Evolutionary conservation across 2,113 vertebrate species (phyloP).

Genomic region (Tautogolabrus adspersus): DNA sequence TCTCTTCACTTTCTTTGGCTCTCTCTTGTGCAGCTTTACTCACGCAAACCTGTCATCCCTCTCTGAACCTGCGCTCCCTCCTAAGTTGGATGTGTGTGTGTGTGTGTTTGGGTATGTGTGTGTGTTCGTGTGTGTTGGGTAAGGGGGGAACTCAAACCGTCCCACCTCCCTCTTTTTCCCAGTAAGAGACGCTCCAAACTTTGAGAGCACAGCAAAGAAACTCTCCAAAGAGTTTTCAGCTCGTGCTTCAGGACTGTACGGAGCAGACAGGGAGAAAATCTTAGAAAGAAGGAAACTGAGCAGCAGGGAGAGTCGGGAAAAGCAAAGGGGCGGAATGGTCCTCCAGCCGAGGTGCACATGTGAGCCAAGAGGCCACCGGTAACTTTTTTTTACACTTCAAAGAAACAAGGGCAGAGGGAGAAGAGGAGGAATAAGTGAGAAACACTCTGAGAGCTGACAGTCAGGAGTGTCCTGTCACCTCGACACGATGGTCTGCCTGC

Average conservation of each 20-base stretch:
- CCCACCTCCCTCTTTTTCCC: slow-evolving; percentile 74
- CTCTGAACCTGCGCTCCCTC: slow-evolving; percentile 68
- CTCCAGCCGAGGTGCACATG: slow-evolving; percentile 68
- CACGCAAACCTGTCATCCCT: slow-evolving; percentile 53
- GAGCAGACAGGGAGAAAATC: slow-evolving; percentile 29
- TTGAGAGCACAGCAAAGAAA: slow-evolving; percentile 71
- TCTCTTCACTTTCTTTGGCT: background rate
- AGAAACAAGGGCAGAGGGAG: background rate
- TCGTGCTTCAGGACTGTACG: slow-evolving; percentile 39
- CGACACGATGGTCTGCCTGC: slow-evolving; percentile 76
- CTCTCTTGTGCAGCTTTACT: slow-evolving; percentile 11
- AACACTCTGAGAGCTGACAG: slow-evolving; percentile 18
- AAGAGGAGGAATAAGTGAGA: slow-evolving; percentile 6
- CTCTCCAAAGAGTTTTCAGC: slow-evolving; percentile 61
- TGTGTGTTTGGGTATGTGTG: background rate
- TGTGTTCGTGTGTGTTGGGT: background rate
- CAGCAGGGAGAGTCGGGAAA: slow-evolving; percentile 56
- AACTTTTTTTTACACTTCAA: slow-evolving; percentile 19
- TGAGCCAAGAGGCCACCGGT: slow-evolving; percentile 73
- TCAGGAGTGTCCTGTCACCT: slow-evolving; percentile 54
- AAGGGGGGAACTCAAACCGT: slow-evolving; percentile 57
- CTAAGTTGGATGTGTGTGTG: slow-evolving; percentile 28
- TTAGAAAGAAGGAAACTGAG: background rate
- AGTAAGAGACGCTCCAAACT: slow-evolving; percentile 76
- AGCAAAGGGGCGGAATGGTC: slow-evolving; percentile 74